Evolutionary conservation across 2,888 invertebrate genomes (phyloP), one percentile per base, ranked within the genome.

Genomic region (Notodonta ziczac): DNA sequence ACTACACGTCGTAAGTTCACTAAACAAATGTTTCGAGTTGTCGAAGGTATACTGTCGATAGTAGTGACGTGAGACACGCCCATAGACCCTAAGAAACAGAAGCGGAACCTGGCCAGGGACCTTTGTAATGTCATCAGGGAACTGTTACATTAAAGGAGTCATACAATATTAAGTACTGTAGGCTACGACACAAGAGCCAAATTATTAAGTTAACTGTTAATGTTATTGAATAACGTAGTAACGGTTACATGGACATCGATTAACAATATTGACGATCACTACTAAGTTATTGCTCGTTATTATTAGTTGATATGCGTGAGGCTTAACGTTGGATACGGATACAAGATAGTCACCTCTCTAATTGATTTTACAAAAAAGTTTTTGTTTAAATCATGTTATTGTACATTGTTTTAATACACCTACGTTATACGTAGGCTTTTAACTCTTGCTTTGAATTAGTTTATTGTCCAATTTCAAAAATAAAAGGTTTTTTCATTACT

Each of bases 1-100:
- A 89, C 87, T 89, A 90, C 87, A 89, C 83, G 85, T 87, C 84
- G 84, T 86, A 85, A 84, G 73, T 85, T 84, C 78, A 83, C 89
- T 91, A 91, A 88, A 90, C 87, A 39, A 52, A 89, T 83, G 85
- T 67, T 82, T 76, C 71, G 74, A 82, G 79, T 86, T 80, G 78
- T 77, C 80, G 76, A 82, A 84, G 84, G 66, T 65, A 67, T 69
- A 84, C 82, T 81, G 86, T 84, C 82, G 82, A 88, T 87, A 88
- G 24, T 59, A 61, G 64, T 63, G 39, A 69, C 62, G 70, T 56
- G 57, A 51, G n/a, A 74, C 58, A 65, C 65, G 66, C 67, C 61
- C 63, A 8, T 35, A 35, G 10, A n/a, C 8, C 10, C 24, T 6
- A 53, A 35, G 32, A 52, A 35, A 16, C 35, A 13, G 24, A 52